Conservation (phyloP, 2,888 invertebrate species). For the Hemaris fuciformis region DNA sequence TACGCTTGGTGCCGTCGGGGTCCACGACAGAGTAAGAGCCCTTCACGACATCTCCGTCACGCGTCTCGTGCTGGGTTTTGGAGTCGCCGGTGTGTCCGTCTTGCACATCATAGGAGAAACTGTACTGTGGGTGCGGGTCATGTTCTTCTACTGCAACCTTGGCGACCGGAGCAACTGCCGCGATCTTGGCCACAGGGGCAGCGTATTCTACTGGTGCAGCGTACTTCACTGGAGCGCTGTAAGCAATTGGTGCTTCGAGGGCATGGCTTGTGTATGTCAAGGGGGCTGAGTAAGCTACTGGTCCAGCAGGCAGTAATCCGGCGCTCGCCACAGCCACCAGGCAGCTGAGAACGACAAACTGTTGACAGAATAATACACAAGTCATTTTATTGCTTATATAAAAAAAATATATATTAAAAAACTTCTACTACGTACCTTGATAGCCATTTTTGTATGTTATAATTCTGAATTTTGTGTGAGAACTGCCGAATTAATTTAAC, state of each 20-base stretch:
- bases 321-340: slow-evolving; percentile 50
- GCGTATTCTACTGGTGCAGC: slow-evolving; percentile 50
- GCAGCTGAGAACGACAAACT: slow-evolving; percentile 54
- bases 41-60: slow-evolving; percentile 75
- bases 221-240: slow-evolving; percentile 35
- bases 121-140: slow-evolving; percentile 56
- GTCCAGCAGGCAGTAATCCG: slow-evolving; percentile 43
- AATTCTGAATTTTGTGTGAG: slow-evolving; percentile 48
- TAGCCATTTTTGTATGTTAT: slow-evolving; percentile 59
- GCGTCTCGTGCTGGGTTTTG: slow-evolving; percentile 71
- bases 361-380: slow-evolving; percentile 12
- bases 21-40: slow-evolving; percentile 76
- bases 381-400: background rate
- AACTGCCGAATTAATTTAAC: slow-evolving; percentile 49
- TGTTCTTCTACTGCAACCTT: slow-evolving; percentile 44
- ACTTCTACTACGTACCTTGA: slow-evolving; percentile 50
- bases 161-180: slow-evolving; percentile 36
- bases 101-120: slow-evolving; percentile 74
- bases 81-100: slow-evolving; percentile 74
- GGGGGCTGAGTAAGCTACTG: slow-evolving; percentile 40
- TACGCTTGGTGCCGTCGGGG: slow-evolving; percentile 73
- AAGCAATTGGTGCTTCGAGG: slow-evolving; percentile 32
- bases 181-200: slow-evolving; percentile 41
- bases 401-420: background rate
- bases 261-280: slow-evolving; percentile 25